A percentile compares a stretch with the other conserved stretches of the same genome.
These are phyloP conservation scores for Pipistrellus kuhlii DNA, from an alignment of 2,797 vertebrate genomes.

Conservation along the genomic window DNA sequence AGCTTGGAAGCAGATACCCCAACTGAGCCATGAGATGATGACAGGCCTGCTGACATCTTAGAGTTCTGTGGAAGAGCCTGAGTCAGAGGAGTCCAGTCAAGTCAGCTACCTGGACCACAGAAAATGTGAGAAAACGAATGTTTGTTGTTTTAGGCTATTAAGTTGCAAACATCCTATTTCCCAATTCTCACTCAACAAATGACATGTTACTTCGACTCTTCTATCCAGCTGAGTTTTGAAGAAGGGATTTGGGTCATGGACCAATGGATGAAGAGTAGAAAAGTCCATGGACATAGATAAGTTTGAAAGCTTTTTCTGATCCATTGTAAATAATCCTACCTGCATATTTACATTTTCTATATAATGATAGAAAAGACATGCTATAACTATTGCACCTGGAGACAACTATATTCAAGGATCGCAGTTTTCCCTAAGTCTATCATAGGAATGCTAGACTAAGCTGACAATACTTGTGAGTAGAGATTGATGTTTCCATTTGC, in stretches of 20 bases:
- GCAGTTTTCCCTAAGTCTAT: not conserved
- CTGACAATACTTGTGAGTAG: not conserved
- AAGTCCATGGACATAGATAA: not conserved
- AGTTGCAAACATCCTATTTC: not conserved
- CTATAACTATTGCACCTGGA: not conserved
- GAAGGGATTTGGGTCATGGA: not conserved
- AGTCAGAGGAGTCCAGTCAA: not conserved
- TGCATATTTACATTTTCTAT: not conserved
- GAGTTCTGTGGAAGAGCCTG: not conserved
- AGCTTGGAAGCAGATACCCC: not conserved
- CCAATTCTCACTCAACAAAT: too few species aligned
- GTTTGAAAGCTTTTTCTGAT: not conserved
- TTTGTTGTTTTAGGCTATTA: not conserved
- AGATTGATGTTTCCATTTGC: not conserved
- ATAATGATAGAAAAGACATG: not conserved
- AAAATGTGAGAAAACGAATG: not conserved
- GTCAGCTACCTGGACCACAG: not conserved
- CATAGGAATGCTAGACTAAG: not conserved
- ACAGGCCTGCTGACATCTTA: not conserved
- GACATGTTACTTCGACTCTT: too few species aligned
- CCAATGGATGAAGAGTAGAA: not conserved
- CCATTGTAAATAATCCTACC: not conserved
- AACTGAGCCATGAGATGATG: not conserved
- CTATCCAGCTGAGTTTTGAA: not conserved
- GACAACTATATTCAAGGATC: not conserved